Evolutionary conservation across 2,888 invertebrate species (phyloP).

Genomic region (Trichacis sp.): DNA sequence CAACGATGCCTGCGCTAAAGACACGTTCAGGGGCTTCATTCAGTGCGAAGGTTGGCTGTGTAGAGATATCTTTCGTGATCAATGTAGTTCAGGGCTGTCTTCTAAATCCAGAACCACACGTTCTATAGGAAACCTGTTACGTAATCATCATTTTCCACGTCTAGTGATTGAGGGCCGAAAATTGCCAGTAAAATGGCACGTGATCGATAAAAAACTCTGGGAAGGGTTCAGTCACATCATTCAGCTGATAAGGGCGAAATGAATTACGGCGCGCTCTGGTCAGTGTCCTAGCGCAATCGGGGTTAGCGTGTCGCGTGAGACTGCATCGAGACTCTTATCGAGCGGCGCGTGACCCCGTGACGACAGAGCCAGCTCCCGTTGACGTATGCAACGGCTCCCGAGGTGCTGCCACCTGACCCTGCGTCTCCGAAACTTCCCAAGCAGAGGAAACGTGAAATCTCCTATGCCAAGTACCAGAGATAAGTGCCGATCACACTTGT

Average conservation of each 20-base stretch:
- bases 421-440: no score
- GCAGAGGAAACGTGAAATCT: no score
- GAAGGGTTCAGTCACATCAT: conserved; percentile 42
- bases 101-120: background rate
- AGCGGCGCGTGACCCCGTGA: conserved; percentile 13
- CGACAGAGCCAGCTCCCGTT: conserved; percentile 15
- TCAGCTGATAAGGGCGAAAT: conserved; percentile 32
- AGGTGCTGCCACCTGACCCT: no score
- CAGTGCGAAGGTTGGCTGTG: background rate
- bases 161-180: background rate
- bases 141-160: background rate
- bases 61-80: conserved; percentile 1
- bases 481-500: no score
- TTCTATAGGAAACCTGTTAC: background rate
- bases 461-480: no score
- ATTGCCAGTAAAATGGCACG: background rate
- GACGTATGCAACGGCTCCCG: conserved; percentile 3
- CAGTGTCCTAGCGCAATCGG: conserved; percentile 47
- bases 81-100: conserved; percentile 5
- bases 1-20: background rate
- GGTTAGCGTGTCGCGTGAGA: conserved; percentile 61
- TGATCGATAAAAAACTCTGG: conserved; percentile 28
- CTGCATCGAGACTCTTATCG: conserved; percentile 28
- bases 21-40: background rate
- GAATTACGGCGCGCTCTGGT: conserved; percentile 37